Evolutionary conservation across 2,888 invertebrate species (phyloP), one percentile per base, ranked within the genome.

Genomic region (Sisyra nigra): DNA sequence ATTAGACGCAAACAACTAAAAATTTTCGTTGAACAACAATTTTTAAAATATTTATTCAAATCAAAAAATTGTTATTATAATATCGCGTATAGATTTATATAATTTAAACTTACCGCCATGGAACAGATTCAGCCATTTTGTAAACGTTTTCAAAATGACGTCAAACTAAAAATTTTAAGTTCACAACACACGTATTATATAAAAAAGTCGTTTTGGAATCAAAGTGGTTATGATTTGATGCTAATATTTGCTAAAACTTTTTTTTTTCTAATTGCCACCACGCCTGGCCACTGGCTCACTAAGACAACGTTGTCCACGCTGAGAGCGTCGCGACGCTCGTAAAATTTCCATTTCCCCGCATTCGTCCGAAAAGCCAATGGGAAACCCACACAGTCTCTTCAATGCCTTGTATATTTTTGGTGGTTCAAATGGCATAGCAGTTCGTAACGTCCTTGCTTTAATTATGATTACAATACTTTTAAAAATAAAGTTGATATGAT

Each of bases 231-330:
- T n/a, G n/a, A n/a, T n/a, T n/a, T n/a, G n/a, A n/a, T n/a, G n/a
- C n/a, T n/a, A n/a, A n/a, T n/a, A n/a, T n/a, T n/a, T n/a, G n/a
- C n/a, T n/a, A n/a, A n/a, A n/a, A n/a, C n/a, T n/a, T n/a, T n/a
- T n/a, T 9, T 29, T 30, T 40, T 9, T n/a, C 10, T 14, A 15
- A 15, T 14, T 13, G n/a, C 18, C 29, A 30, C 14, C 40, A 19
- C 30, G 40, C 31, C 40, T 40, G 40, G 40, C 40, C 40, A 40
- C 31, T 40, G 40, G 40, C 40, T 40, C 40, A 40, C 40, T 40
- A 31, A 37, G 14, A 18, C 6, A 18, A 6, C 37, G 17, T n/a
- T n/a, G 31, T 30, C 15, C 31, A 14, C 14, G 31, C n/a, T n/a
- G n/a, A n/a, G n/a, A n/a, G 29, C 40, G 40, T 40, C 40, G 30